Evolutionary conservation across 2,888 invertebrate species (phyloP).

Genomic region (Stenotaenia linearis): DNA sequence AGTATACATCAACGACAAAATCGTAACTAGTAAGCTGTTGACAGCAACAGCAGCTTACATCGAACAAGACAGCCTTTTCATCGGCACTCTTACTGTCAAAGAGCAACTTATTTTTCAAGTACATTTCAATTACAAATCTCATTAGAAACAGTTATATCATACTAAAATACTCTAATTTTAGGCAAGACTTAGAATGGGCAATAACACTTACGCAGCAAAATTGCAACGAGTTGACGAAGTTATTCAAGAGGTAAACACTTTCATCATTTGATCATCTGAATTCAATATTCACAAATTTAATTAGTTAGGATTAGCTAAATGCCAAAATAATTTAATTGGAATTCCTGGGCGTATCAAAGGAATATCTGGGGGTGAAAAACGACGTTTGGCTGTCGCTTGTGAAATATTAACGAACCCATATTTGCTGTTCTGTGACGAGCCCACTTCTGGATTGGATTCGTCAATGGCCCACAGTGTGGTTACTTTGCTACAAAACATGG

Average conservation of each 20-base stretch:
- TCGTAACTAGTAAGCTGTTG: constrained; percentile 60
- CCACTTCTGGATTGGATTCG: constrained; percentile 92
- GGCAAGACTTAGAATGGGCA: constrained; percentile 77
- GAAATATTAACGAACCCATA: constrained; percentile 92
- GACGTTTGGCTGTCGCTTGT: constrained; percentile 90
- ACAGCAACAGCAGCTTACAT: constrained; percentile 81
- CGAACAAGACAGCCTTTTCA: constrained; percentile 89
- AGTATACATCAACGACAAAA: constrained; percentile 63
- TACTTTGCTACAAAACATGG: constrained; percentile 56
- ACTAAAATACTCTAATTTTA: constrained; percentile 60
- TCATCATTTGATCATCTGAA: no score
- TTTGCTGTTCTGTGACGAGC: constrained; percentile 93
- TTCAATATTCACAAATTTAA: background rate
- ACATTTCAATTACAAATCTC: background rate
- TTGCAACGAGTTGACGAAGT: constrained; percentile 78
- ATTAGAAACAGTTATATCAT: constrained; percentile 51
- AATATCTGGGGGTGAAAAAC: constrained; percentile 93
- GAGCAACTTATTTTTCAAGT: constrained; percentile 45
- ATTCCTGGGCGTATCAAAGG: constrained; percentile 80
- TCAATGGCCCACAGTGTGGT: constrained; percentile 94
- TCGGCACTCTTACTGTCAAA: constrained; percentile 78
- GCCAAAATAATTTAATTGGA: constrained; percentile 85
- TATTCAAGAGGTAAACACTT: constrained; percentile 58
- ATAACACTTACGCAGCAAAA: constrained; percentile 65
- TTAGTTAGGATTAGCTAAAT: constrained; percentile 77